Evolutionary conservation across 2,888 invertebrate species (phyloP).

Genomic region (Abrostola tripartita): DNA sequence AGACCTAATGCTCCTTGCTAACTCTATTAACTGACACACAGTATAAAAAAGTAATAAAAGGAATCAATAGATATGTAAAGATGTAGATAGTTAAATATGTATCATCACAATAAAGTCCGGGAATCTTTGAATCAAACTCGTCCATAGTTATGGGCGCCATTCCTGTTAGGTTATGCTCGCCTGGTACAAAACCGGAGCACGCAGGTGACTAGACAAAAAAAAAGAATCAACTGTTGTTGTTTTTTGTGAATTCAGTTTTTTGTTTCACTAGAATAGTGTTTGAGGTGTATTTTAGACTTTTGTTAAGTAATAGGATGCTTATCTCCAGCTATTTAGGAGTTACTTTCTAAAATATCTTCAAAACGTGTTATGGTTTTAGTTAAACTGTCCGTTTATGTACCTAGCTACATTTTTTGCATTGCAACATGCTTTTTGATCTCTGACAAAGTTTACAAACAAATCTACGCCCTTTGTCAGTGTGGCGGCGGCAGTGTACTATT

Average conservation of each 20-base stretch:
- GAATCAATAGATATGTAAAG: too few species aligned
- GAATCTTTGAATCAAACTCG: constrained; percentile 22
- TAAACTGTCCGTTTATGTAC: too few species aligned
- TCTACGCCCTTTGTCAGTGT: constrained; percentile 18
- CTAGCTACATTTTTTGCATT: too few species aligned
- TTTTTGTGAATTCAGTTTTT: background rate
- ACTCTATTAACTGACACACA: too few species aligned
- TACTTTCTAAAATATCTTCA: too few species aligned
- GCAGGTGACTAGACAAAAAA: constrained; percentile 44
- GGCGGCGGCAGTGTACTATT: constrained; percentile 18
- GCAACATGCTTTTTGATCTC: background rate
- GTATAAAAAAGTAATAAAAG: too few species aligned
- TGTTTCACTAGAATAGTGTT: background rate
- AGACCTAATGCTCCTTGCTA: too few species aligned
- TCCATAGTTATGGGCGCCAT: constrained; percentile 28
- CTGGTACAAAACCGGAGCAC: constrained; percentile 58
- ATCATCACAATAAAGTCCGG: constrained; percentile 4
- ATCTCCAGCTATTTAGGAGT: too few species aligned
- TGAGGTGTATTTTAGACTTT: background rate
- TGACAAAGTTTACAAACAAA: constrained; percentile 24
- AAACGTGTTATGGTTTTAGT: too few species aligned
- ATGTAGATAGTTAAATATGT: too few species aligned
- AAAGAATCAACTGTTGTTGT: background rate
- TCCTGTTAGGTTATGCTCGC: constrained; percentile 44
- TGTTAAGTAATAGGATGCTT: too few species aligned